phyloP scores from a whole-genome alignment of 2,797 vertebrate species.

The Ptychobarbus kaznakovi region DNA sequence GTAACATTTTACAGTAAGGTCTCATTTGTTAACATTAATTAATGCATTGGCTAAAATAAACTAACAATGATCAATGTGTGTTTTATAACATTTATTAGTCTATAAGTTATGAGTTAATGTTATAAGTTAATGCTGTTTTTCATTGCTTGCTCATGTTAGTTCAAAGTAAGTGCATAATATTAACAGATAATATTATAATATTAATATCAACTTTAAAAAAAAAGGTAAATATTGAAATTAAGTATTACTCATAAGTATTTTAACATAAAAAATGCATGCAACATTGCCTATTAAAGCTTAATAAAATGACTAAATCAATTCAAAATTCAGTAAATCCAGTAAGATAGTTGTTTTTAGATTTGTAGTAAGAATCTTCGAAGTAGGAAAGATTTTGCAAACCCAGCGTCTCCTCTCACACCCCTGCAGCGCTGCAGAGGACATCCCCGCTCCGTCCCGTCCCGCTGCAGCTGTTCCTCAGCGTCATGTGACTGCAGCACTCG shows the following conservation, averaged over 20 bases:
- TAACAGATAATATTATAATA: neutral
- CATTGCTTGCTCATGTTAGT: neutral
- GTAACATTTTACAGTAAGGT: neutral
- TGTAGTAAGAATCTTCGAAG: neutral
- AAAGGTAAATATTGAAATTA: neutral
- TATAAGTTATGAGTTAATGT: neutral
- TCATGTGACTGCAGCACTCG: constrained; percentile 75
- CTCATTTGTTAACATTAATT: neutral
- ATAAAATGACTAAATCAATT: no score
- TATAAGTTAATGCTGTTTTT: neutral
- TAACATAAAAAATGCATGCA: neutral
- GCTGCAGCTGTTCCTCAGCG: constrained; percentile 72
- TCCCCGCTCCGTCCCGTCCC: constrained; percentile 48
- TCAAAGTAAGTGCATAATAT: neutral
- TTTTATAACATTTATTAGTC: neutral
- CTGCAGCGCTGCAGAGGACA: constrained; percentile 47
- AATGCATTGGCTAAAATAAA: neutral
- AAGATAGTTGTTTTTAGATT: neutral
- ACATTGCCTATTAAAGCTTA: neutral
- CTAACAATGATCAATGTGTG: neutral
- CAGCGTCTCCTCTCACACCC: constrained; percentile 40
- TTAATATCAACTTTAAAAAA: neutral
- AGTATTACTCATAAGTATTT: neutral
- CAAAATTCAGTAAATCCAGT: no score
- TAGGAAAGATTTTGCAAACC: constrained; percentile 26